Conservation (phyloP, 2,113 vertebrate genomes). For the Cinclus mexicanus region DNA sequence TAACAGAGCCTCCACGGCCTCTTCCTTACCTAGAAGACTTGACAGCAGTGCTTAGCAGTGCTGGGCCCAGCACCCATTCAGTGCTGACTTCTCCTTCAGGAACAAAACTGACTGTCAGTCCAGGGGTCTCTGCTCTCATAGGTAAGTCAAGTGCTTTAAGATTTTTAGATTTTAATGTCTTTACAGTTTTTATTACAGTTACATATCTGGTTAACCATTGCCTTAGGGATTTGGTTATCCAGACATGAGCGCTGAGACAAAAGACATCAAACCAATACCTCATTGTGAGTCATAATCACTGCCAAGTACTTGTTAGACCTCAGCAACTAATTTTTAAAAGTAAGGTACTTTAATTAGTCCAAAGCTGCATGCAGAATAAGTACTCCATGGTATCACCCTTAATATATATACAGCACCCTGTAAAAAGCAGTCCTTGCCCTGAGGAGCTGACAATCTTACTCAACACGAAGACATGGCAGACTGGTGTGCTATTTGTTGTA, state of each 20-base stretch:
- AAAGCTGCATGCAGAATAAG: background rate
- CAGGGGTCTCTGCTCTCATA: slow-evolving; percentile 74
- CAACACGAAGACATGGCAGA: background rate
- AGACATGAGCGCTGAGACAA: background rate
- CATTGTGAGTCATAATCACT: background rate
- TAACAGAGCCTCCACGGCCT: slow-evolving; percentile 73
- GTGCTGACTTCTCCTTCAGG: slow-evolving; percentile 74
- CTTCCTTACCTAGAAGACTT: slow-evolving; percentile 72
- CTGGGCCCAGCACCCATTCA: slow-evolving; percentile 53
- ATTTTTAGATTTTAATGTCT: background rate
- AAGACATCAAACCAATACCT: background rate
- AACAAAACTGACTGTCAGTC: slow-evolving; percentile 72
- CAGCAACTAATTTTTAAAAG: background rate
- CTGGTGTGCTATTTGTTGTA: background rate
- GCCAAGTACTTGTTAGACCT: background rate
- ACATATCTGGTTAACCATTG: background rate
- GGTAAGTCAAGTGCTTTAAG: slow-evolving; percentile 70
- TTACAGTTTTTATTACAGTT: background rate
- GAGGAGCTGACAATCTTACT: background rate
- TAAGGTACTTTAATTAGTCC: background rate
- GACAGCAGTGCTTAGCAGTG: slow-evolving; percentile 52
- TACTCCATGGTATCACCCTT: background rate
- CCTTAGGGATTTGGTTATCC: background rate
- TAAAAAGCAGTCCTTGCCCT: background rate
- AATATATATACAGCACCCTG: background rate